A percentile compares a stretch with the other conserved stretches of the same genome.
Conservation (phyloP, 2,113 vertebrate genomes). For the Apteryx mantelli region DNA sequence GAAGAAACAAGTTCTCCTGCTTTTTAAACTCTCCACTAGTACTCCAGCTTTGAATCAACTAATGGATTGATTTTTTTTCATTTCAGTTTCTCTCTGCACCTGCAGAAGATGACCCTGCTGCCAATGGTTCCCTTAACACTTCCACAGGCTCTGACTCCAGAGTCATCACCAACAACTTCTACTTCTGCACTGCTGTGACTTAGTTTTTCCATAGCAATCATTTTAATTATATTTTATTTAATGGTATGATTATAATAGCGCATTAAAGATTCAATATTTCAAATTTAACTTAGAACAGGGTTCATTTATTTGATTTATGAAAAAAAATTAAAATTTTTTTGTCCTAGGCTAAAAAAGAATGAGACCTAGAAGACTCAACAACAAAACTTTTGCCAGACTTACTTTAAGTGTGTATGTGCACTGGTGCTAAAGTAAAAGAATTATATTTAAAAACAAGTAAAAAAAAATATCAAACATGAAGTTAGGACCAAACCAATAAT, state of each 20-base stretch:
- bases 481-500: neutral
- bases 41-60: neutral
- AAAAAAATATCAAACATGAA: neutral
- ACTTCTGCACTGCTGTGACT: neutral
- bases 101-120: neutral
- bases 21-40: neutral
- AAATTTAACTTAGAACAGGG: neutral
- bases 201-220: neutral
- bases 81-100: neutral
- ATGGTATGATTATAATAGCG: neutral
- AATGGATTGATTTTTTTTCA: neutral
- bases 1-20: neutral
- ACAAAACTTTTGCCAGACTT: neutral
- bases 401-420: fast-evolving
- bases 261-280: neutral
- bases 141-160: neutral
- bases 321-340: neutral
- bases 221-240: neutral
- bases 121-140: fast-evolving
- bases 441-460: neutral
- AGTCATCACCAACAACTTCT: neutral
- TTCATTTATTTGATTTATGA: neutral
- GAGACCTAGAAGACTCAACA: neutral
- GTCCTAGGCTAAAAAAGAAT: neutral
- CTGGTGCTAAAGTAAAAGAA: neutral